Evolutionary conservation across 1,140 invertebrate species (phyloP).

Genomic region (Eumaeus atala): DNA sequence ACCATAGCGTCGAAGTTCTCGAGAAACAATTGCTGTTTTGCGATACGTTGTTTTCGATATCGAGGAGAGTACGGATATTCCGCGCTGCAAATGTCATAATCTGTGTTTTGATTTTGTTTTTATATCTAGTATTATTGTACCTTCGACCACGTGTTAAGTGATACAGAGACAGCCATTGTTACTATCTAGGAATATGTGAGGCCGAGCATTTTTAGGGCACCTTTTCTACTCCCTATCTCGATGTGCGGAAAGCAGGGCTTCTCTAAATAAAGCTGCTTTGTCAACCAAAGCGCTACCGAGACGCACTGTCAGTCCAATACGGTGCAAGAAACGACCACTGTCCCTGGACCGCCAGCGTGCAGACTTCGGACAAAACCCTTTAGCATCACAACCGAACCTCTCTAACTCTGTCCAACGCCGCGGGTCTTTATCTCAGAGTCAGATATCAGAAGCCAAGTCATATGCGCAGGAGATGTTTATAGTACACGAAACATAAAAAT

Average conservation of each 20-base stretch:
- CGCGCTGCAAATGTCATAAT: conserved; percentile 1
- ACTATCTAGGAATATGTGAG: not conserved
- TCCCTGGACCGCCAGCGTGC: conserved; percentile 16
- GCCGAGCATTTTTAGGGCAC: not conserved
- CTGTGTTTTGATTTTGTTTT: not conserved
- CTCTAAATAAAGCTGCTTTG: conserved; percentile 14
- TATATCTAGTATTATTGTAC: not conserved
- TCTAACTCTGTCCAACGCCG: conserved; percentile 16
- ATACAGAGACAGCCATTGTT: not conserved
- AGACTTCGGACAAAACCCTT: conserved; percentile 19
- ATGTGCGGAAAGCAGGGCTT: conserved; percentile 14
- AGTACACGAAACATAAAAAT: conserved; percentile 5
- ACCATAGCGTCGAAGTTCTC: not conserved
- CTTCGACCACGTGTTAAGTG: not conserved
- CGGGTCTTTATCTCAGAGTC: conserved; percentile 14
- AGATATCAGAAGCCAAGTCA: not conserved
- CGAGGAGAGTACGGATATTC: not conserved
- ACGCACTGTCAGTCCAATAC: conserved; percentile 16
- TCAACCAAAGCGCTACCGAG: conserved; percentile 12
- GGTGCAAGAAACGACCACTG: conserved; percentile 20
- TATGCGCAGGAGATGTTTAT: conserved; percentile 11
- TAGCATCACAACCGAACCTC: conserved; percentile 16
- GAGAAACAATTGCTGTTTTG: not conserved
- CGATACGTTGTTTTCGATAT: not conserved
- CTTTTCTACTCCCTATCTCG: conserved; percentile 10